Conservation (phyloP, 2,888 invertebrate species). For the Stomorhina lunata region DNA sequence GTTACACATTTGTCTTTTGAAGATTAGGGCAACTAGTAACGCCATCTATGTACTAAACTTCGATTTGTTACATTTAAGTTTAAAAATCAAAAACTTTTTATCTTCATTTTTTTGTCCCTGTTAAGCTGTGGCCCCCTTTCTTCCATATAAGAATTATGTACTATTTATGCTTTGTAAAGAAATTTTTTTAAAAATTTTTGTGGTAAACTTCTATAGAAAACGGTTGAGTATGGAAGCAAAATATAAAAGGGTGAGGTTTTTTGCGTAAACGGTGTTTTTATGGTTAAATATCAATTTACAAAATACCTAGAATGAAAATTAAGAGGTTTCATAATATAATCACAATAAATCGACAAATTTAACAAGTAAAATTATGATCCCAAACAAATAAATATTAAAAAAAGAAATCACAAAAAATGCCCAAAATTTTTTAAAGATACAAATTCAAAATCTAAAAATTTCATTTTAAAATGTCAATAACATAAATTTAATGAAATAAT, state of each 20-base stretch:
- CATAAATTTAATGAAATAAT: conserved; percentile 35
- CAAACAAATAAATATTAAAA: not conserved
- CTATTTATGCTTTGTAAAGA: too few species aligned
- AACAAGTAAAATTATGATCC: not conserved
- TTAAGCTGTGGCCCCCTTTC: not conserved
- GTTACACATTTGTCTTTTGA: too few species aligned
- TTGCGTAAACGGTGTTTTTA: not conserved
- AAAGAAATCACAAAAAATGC: not conserved
- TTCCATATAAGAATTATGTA: too few species aligned
- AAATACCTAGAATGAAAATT: conserved; percentile 29
- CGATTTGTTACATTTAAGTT: too few species aligned
- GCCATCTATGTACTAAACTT: too few species aligned
- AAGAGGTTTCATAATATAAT: conserved; percentile 25
- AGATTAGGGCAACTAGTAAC: too few species aligned
- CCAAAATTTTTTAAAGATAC: not conserved
- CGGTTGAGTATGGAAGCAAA: too few species aligned
- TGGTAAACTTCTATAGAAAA: conserved; percentile 18
- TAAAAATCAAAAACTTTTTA: too few species aligned
- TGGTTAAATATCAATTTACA: conserved; percentile 55
- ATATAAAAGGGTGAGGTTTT: conserved; percentile 8
- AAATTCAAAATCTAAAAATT: not conserved
- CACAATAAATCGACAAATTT: not conserved
- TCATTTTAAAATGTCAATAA: conserved; percentile 39
- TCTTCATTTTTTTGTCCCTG: not conserved
- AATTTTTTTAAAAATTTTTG: conserved; percentile 25